These are phyloP conservation scores for Phenganax stokvisi DNA, from an alignment of 92 coral and sea anemone species.

Conservation along the genomic window DNA sequence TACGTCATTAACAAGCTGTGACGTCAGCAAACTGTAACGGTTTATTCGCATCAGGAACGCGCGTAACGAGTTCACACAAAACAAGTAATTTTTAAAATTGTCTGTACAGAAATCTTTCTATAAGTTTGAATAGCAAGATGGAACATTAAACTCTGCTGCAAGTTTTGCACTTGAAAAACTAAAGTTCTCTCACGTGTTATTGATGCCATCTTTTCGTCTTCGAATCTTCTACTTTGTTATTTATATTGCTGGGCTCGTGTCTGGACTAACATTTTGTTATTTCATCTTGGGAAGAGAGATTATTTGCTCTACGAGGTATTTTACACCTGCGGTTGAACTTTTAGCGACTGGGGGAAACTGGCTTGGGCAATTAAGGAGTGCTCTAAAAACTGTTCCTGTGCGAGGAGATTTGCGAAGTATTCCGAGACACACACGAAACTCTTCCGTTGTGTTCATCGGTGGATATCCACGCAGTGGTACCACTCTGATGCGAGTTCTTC, in stretches of 20 bases:
- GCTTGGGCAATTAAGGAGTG: too few species aligned
- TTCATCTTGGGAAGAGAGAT: not conserved
- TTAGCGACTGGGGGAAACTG: too few species aligned
- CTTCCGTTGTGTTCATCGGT: conserved; percentile 81
- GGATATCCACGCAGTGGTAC: conserved; percentile 98
- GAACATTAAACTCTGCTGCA: too few species aligned
- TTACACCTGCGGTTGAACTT: not conserved
- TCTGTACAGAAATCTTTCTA: too few species aligned
- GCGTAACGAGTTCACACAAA: conserved; percentile 5
- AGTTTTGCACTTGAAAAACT: not conserved
- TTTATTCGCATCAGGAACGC: conserved; percentile 6
- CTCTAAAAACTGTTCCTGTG: too few species aligned
- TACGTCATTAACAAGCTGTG: conserved; percentile 42
- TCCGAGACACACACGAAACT: conserved; percentile 23
- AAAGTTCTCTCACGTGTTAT: not conserved
- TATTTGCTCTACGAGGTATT: not conserved
- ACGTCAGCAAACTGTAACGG: conserved; percentile 35
- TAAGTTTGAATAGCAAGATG: too few species aligned
- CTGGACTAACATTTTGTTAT: conserved; percentile 14
- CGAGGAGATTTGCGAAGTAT: too few species aligned
- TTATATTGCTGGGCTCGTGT: conserved; percentile 7
- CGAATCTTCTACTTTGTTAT: not conserved
- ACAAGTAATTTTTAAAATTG: not conserved
- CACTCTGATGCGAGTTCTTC: conserved; percentile 84
- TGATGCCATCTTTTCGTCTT: not conserved